Conservation (phyloP, 2,888 invertebrate genomes). For the Euplagia quadripunctaria region DNA sequence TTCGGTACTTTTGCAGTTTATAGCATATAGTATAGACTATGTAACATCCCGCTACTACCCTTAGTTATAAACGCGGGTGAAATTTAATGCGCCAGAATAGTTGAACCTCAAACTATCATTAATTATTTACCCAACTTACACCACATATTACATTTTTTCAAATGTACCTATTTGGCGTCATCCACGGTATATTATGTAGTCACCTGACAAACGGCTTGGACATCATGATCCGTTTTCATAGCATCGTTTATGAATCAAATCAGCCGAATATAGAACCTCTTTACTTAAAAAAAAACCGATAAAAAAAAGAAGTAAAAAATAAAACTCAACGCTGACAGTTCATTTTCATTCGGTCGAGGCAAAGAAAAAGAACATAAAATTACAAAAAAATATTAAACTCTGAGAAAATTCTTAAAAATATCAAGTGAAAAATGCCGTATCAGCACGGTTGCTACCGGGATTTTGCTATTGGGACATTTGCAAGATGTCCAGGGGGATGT, state of each 20-base stretch:
- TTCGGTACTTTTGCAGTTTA: no score
- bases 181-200: no score
- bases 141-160: no score
- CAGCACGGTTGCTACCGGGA: conserved; percentile 73
- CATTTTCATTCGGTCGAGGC: conserved; percentile 1
- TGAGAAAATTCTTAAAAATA: conserved; percentile 12
- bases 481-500: conserved; percentile 71
- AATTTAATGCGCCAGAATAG: no score
- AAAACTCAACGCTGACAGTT: conserved; percentile 1
- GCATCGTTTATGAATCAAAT: neutral
- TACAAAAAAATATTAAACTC: conserved; percentile 7
- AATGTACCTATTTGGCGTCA: no score
- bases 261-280: neutral
- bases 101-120: no score
- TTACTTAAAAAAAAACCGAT: neutral
- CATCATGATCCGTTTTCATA: no score
- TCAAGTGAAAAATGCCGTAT: conserved; percentile 60
- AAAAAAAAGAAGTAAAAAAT: conserved; percentile 3
- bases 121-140: no score
- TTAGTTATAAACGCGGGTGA: no score
- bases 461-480: conserved; percentile 72
- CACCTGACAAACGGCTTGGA: no score
- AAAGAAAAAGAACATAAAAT: conserved; percentile 17
- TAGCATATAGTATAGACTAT: no score
- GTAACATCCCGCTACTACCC: no score